A percentile compares a stretch with the other conserved stretches of the same genome.
These are phyloP conservation scores for Eulemur coronatus DNA, from an alignment of 2,797 vertebrate species.

Conservation along the genomic window DNA sequence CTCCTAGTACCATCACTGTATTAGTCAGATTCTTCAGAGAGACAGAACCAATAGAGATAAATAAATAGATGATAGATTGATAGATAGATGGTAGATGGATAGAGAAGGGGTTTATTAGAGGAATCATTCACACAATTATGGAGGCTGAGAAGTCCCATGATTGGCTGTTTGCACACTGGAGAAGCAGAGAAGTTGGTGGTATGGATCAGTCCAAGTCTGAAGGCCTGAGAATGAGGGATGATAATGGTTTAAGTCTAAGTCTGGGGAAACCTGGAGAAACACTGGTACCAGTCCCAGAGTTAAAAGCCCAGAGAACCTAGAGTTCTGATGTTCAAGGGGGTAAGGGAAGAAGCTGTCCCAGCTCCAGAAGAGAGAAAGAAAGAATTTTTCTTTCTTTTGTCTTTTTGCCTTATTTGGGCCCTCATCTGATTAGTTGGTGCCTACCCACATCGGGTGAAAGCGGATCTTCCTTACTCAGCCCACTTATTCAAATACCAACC, in stretches of 20 bases:
- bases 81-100: not conserved
- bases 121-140: not conserved
- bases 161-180: not conserved
- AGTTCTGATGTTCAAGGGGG: not conserved
- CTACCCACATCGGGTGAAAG: not conserved
- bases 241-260: not conserved
- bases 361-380: not conserved
- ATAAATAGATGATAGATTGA: not conserved
- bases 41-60: not conserved
- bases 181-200: not conserved
- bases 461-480: not conserved
- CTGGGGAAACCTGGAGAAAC: not conserved
- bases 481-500: not conserved
- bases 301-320: not conserved
- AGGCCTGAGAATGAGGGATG: not conserved
- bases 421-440: not conserved
- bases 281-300: not conserved
- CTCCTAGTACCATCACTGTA: not conserved
- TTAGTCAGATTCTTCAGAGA: not conserved
- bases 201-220: not conserved
- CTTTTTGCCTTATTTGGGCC: not conserved
- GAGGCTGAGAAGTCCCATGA: not conserved
- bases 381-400: not conserved
- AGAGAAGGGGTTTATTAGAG: not conserved
- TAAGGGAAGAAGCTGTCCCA: not conserved